A percentile compares a stretch with the other conserved stretches of the same genome.
phyloP scores from a whole-genome alignment of 2,888 invertebrate genomes.

The Brachypterus glaber region DNA sequence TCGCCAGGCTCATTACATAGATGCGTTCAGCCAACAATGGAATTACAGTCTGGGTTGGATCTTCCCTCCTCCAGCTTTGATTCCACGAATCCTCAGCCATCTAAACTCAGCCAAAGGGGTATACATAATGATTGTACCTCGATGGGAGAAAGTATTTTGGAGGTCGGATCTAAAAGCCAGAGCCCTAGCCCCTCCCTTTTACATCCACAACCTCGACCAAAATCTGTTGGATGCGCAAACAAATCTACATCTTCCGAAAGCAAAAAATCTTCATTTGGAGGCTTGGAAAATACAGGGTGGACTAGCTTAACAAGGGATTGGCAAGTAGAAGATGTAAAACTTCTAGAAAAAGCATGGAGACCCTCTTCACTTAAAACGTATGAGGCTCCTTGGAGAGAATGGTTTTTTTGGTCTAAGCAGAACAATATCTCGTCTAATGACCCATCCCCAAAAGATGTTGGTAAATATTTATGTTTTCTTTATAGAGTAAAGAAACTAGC shows the following conservation, averaged over 20 bases:
- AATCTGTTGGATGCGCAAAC: constrained; percentile 16
- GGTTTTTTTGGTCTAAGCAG: constrained; percentile 6
- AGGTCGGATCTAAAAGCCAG: constrained; percentile 25
- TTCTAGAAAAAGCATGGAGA: constrained; percentile 15
- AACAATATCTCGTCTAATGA: constrained; percentile 6
- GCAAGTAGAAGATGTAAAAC: constrained; percentile 15
- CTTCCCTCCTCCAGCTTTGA: constrained; percentile 28
- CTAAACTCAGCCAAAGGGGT: constrained; percentile 21
- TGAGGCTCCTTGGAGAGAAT: constrained; percentile 13
- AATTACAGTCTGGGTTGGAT: constrained; percentile 21
- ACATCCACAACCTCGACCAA: constrained; percentile 14
- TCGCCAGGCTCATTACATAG: constrained; percentile 11
- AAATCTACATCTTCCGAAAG: constrained; percentile 16
- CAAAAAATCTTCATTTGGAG: constrained; percentile 21
- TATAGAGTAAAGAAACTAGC: constrained; percentile 17
- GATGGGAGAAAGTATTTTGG: constrained; percentile 26
- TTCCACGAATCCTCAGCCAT: constrained; percentile 24
- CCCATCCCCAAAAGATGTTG: constrained; percentile 11
- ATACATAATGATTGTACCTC: constrained; percentile 24
- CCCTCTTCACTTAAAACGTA: constrained; percentile 17
- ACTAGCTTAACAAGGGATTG: constrained; percentile 16
- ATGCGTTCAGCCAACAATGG: constrained; percentile 21
- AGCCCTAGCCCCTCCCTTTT: constrained; percentile 26
- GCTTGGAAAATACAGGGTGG: constrained; percentile 27
- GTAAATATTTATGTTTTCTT: constrained; percentile 14